These are phyloP conservation scores for Amphipoea lucens DNA, from an alignment of 2,888 invertebrate species.

Conservation along the genomic window DNA sequence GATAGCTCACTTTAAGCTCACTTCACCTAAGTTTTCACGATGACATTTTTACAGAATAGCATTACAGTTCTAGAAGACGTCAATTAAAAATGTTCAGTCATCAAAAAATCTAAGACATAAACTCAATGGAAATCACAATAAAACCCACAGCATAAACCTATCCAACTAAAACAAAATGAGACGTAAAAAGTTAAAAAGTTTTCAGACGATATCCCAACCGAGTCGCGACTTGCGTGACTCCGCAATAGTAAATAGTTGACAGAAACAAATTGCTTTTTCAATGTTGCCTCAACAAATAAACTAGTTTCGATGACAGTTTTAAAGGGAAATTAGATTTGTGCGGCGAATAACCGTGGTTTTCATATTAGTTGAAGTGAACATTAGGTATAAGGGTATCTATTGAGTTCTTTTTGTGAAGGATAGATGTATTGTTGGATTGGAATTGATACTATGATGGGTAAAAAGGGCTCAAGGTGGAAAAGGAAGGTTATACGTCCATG, in stretches of 20 bases:
- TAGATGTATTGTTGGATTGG: background rate
- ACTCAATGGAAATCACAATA: background rate
- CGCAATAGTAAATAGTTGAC: constrained; percentile 66
- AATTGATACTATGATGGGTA: background rate
- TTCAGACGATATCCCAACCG: constrained; percentile 70
- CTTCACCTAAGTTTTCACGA: no score
- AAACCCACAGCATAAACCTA: constrained; percentile 6
- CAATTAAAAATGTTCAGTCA: background rate
- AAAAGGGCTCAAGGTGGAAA: background rate
- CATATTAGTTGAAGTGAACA: constrained; percentile 10
- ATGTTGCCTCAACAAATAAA: constrained; percentile 61
- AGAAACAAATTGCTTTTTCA: constrained; percentile 75
- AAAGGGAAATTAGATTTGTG: constrained; percentile 60
- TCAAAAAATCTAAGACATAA: background rate
- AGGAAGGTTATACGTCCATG: background rate
- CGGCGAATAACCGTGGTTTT: constrained; percentile 53
- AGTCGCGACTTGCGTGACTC: constrained; percentile 70
- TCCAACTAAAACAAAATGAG: constrained; percentile 34
- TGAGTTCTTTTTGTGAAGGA: constrained; percentile 7
- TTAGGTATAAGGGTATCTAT: constrained; percentile 18
- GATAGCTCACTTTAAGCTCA: no score
- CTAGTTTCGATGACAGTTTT: constrained; percentile 57
- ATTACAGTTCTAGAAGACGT: background rate
- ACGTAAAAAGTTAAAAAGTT: constrained; percentile 57
- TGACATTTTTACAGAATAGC: no score